Conservation (phyloP, 2,888 invertebrate species). For the Drosophila hamatofila region DNA sequence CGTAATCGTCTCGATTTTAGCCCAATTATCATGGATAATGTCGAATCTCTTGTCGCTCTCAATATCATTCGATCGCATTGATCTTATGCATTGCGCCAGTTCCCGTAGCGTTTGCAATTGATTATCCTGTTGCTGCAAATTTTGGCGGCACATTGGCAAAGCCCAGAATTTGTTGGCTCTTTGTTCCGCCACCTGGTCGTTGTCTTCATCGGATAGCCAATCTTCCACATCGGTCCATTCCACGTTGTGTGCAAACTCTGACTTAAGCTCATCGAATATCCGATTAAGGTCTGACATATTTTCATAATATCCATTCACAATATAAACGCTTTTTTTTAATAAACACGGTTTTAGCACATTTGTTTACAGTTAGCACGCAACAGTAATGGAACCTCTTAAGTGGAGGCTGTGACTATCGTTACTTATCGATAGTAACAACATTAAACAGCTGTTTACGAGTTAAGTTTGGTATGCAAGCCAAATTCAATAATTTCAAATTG, state of each 20-base stretch:
- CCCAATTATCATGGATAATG: slow-evolving; percentile 83
- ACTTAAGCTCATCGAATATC: slow-evolving; percentile 76
- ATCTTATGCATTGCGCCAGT: slow-evolving; percentile 76
- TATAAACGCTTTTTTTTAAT: neutral
- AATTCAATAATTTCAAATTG: neutral
- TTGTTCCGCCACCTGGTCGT: slow-evolving; percentile 43
- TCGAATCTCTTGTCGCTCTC: slow-evolving; percentile 75
- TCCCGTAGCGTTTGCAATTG: slow-evolving; percentile 77
- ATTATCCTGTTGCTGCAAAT: slow-evolving; percentile 57
- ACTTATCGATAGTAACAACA: slow-evolving; percentile 13
- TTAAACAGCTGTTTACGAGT: slow-evolving; percentile 21
- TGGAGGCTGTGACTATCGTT: neutral
- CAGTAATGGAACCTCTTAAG: neutral
- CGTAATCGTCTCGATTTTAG: slow-evolving; percentile 76
- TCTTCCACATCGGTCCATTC: slow-evolving; percentile 81
- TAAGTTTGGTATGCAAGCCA: slow-evolving; percentile 16
- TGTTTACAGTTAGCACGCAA: slow-evolving; percentile 17
- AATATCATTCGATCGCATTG: slow-evolving; percentile 58
- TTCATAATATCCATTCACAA: neutral
- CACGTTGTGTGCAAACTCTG: slow-evolving; percentile 67
- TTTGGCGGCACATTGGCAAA: slow-evolving; percentile 61
- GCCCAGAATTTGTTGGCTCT: slow-evolving; percentile 57
- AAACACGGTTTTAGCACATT: neutral
- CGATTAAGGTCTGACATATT: slow-evolving; percentile 79
- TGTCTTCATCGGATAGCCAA: slow-evolving; percentile 56